A percentile compares a stretch with the other conserved stretches of the same genome.
Evolutionary conservation across 2,113 vertebrate species (phyloP).

Genomic region (Shinisaurus crocodilurus): DNA sequence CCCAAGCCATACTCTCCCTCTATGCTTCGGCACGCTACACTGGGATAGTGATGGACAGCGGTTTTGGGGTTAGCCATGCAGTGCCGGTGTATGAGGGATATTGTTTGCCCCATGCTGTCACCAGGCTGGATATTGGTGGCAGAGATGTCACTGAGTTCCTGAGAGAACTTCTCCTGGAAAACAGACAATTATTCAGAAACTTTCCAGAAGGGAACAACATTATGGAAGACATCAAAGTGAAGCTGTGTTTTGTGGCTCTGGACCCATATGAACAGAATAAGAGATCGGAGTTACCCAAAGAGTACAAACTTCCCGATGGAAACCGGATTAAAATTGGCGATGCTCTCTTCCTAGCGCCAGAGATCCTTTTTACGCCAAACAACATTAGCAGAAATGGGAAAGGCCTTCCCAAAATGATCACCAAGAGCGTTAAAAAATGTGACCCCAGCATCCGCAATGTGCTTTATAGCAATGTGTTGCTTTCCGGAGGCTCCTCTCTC

Average conservation of each 20-base stretch:
- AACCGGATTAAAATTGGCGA: constrained; percentile 50
- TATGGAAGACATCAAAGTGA: constrained; percentile 30
- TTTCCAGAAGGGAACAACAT: background rate
- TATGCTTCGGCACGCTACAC: constrained; percentile 68
- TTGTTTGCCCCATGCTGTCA: constrained; percentile 66
- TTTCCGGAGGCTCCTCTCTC: constrained; percentile 64
- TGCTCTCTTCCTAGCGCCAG: constrained; percentile 55
- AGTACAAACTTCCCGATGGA: constrained; percentile 63
- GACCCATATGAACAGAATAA: constrained; percentile 14
- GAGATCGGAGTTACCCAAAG: background rate
- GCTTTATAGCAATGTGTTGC: constrained; percentile 60
- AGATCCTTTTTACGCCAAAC: constrained; percentile 66
- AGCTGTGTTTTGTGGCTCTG: constrained; percentile 28
- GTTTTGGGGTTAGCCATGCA: constrained; percentile 62
- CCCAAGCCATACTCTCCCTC: constrained; percentile 69
- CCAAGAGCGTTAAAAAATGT: constrained; percentile 62
- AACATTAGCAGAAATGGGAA: constrained; percentile 27
- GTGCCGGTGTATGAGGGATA: constrained; percentile 73
- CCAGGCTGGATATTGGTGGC: constrained; percentile 46
- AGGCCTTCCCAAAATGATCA: constrained; percentile 57
- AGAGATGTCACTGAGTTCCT: constrained; percentile 37
- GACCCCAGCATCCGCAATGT: constrained; percentile 52
- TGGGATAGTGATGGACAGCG: constrained; percentile 70
- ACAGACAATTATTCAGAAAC: background rate
- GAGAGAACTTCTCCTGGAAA: constrained; percentile 20